Evolutionary conservation across 2,888 invertebrate species (phyloP).

Genomic region (Dynastes grantii): DNA sequence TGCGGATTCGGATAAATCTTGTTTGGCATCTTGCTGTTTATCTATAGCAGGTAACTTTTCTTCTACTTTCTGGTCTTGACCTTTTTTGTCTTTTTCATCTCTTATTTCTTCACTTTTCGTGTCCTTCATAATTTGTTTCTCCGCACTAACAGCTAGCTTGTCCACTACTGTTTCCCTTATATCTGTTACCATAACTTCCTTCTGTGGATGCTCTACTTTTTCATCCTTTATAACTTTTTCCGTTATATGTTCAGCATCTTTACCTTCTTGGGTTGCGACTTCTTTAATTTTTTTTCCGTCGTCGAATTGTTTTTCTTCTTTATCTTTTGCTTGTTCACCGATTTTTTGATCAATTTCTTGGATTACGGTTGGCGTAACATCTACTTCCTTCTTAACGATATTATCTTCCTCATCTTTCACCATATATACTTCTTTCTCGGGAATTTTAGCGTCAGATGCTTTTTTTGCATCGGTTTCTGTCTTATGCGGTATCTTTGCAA

Average conservation of each 20-base stretch:
- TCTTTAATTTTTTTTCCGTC: background rate
- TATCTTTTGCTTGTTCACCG: background rate
- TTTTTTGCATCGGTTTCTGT: conserved; percentile 4
- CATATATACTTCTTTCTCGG: conserved; percentile 27
- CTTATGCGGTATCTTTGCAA: conserved; percentile 32
- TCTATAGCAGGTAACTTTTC: too few species aligned
- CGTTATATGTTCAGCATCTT: too few species aligned
- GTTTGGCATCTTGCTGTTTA: too few species aligned
- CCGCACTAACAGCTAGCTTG: background rate
- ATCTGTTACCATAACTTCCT: too few species aligned
- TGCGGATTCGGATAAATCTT: too few species aligned
- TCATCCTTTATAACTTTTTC: too few species aligned
- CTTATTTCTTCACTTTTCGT: conserved; percentile 22
- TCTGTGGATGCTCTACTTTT: too few species aligned
- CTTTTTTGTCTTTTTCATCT: conserved; percentile 5
- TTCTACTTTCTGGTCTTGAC: background rate
- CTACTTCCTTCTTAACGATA: conserved; percentile 39
- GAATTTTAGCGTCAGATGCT: conserved; percentile 18
- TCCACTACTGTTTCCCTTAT: too few species aligned
- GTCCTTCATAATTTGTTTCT: background rate
- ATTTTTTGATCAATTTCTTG: background rate
- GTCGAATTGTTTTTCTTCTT: too few species aligned
- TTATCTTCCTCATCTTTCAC: conserved; percentile 49
- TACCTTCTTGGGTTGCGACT: background rate
- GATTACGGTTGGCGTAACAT: background rate